Conservation (phyloP, 1,140 invertebrate species). For the Leptinotarsa lineolata region DNA sequence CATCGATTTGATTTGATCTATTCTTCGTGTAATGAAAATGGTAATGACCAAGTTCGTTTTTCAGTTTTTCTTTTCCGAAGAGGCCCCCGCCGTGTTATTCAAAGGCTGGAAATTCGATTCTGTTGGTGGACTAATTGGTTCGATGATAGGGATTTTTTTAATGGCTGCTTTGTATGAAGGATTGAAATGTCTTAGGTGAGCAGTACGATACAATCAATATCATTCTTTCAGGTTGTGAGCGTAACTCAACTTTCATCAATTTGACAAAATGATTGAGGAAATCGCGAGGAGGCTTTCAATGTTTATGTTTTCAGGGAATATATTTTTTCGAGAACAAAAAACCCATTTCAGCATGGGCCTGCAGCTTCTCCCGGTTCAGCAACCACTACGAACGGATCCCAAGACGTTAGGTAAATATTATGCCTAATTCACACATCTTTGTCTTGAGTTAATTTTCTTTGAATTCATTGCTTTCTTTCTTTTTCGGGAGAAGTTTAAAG, state of each 20-base stretch:
- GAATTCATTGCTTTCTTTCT: no score
- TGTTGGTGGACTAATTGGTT: slow-evolving; percentile 76
- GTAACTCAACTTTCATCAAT: slow-evolving; percentile 6
- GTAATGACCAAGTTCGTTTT: slow-evolving; percentile 53
- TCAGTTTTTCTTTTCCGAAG: slow-evolving; percentile 79
- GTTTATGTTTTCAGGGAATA: slow-evolving; percentile 65
- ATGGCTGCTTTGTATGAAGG: slow-evolving; percentile 88
- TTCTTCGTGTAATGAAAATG: no score
- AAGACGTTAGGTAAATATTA: slow-evolving; percentile 72
- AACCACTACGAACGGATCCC: slow-evolving; percentile 66
- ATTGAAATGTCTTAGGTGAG: slow-evolving; percentile 82
- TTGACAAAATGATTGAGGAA: neutral
- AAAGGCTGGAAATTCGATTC: slow-evolving; percentile 75
- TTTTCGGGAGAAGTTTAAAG: no score
- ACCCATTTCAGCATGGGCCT: slow-evolving; percentile 68
- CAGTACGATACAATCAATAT: neutral
- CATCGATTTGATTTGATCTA: no score
- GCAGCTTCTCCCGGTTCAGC: slow-evolving; percentile 74
- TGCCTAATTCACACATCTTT: no score
- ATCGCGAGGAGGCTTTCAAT: neutral
- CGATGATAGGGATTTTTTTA: slow-evolving; percentile 83
- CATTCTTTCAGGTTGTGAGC: neutral
- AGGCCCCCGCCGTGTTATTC: slow-evolving; percentile 79
- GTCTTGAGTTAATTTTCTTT: no score
- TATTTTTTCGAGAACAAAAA: slow-evolving; percentile 82